Conservation (phyloP, 2,888 invertebrate species). For the Eupithecia abbreviata region DNA sequence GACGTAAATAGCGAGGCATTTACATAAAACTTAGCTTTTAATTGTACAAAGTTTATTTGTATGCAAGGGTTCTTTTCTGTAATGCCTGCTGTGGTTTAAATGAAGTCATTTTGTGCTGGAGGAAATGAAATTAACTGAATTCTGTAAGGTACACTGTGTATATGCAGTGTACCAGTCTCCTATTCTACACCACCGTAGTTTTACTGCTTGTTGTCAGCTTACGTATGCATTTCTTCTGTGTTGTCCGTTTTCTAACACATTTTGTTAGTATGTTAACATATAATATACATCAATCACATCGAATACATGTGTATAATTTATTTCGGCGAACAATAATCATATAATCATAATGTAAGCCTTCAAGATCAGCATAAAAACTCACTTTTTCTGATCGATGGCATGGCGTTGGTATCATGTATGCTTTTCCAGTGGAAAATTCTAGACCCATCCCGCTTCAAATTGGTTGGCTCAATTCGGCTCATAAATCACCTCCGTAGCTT, state of each 20-base stretch:
- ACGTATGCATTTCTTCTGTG: not conserved
- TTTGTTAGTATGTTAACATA: not conserved
- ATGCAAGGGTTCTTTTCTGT: slow-evolving; percentile 1
- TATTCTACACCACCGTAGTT: not conserved
- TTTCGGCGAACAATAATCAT: no score
- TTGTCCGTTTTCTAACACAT: not conserved
- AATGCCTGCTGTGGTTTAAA: not conserved
- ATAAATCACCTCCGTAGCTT: not conserved
- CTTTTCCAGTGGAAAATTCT: not conserved
- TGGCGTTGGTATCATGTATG: not conserved
- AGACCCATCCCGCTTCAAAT: not conserved
- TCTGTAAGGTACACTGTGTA: not conserved
- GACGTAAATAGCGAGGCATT: slow-evolving; percentile 18
- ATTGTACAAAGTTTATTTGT: not conserved
- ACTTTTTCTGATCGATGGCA: not conserved
- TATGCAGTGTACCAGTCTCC: not conserved
- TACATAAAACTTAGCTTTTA: slow-evolving; percentile 8
- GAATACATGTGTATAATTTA: no score
- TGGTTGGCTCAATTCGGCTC: not conserved
- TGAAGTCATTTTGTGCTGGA: not conserved
- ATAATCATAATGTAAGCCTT: not conserved
- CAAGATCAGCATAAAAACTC: not conserved
- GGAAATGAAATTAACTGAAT: not conserved
- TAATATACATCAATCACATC: not conserved
- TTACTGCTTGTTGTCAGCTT: not conserved